phyloP scores from a whole-genome alignment of 2,888 invertebrate genomes.

The Suillia variegata region DNA sequence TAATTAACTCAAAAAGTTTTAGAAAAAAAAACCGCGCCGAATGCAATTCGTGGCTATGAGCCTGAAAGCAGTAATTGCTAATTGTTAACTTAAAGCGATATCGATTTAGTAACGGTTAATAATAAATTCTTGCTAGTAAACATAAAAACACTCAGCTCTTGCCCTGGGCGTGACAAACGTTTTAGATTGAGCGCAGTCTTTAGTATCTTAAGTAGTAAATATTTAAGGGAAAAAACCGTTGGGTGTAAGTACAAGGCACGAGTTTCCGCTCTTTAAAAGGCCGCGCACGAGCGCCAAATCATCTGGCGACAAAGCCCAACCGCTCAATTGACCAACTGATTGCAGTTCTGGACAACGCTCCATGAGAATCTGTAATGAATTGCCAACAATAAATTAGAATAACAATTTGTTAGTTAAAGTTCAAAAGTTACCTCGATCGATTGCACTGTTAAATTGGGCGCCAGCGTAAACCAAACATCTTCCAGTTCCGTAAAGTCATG shows the following conservation, averaged over 20 bases:
- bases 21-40: no score
- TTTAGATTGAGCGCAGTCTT: no score
- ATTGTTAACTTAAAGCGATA: no score
- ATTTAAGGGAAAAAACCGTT: constrained; percentile 63
- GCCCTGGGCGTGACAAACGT: no score
- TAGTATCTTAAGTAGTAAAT: no score
- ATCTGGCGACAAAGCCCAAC: constrained; percentile 71
- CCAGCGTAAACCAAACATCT: constrained; percentile 73
- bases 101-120: no score
- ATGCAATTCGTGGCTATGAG: no score
- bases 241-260: constrained; percentile 69
- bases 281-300: constrained; percentile 72
- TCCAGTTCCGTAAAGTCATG: constrained; percentile 69
- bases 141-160: no score
- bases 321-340: constrained; percentile 70
- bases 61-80: no score
- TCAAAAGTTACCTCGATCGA: constrained; percentile 64
- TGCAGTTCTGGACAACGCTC: constrained; percentile 70
- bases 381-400: background rate
- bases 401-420: background rate
- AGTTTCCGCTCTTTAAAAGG: constrained; percentile 70
- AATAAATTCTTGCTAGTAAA: no score
- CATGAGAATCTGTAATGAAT: constrained; percentile 65
- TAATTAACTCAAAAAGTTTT: no score
- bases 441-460: constrained; percentile 68